Base-by-base conservation (phyloP, 2,888 invertebrate genomes). In the Blomia tropicalis region DNA sequence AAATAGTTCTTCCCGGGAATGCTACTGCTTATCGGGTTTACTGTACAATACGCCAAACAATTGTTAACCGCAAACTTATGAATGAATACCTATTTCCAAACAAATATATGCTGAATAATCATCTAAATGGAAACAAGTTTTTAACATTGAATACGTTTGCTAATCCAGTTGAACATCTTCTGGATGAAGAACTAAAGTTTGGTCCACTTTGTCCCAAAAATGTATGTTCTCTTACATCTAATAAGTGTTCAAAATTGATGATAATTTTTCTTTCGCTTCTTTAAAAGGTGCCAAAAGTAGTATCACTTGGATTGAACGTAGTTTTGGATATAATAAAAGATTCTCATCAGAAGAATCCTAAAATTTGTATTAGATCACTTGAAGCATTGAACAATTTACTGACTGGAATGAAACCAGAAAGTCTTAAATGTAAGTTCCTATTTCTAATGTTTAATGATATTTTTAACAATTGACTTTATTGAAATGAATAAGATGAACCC, bases 311-410 rank as follows among this genome's bases (percentile, higher is more conserved):
- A 3, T 70, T 79, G 44, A 72, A 73, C 64, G 86, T 89, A 66
- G 85, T 96, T 3, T 92, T 95, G 75, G 85, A 91, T 70, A 77
- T 96, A 41, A 86, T 96, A 68, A 81, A 85, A 64, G 90, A 92
- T 73, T 87, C 92, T 60, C 80, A 87, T 64, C 79, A 80, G 61
- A 79, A 83, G 19, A 87, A 93, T 75, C 84, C 91, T 1, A 78
- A 79, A 63, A 79, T 96, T 60, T 96, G 95, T 75, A 85, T 86
- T 56, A 84, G 85, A 74, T 87, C 93, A 3, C 77, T 96, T 41
- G 80, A 80, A 68, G 91, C 95, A 1, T 76, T 96, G 67, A 77
- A 95, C 43, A 88, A 92, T 75, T 85, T 93, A 61, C 78, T 96
- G 63, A 90, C 95, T 77, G 87, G 88, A 27, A 86, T 87, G 72